Conservation (phyloP, 2,888 invertebrate genomes). For the Drepanosiphum platanoidis region DNA sequence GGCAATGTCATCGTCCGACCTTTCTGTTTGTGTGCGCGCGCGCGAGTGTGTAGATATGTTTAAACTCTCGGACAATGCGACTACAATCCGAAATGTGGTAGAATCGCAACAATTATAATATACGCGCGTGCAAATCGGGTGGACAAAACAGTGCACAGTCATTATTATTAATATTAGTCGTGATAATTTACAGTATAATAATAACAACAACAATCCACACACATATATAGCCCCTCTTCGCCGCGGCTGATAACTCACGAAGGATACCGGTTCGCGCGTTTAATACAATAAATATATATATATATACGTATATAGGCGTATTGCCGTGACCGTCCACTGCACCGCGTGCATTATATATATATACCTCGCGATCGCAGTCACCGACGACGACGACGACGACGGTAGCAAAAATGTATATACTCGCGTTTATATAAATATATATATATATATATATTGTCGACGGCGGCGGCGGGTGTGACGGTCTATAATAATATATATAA, state of each 20-base stretch:
- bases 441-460: too few relatives aligned
- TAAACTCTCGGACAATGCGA: too few relatives aligned
- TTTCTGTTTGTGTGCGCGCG: too few relatives aligned
- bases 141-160: neutral
- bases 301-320: too few relatives aligned
- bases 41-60: too few relatives aligned
- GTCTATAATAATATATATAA: conserved; percentile 36
- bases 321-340: neutral
- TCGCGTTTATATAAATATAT: neutral
- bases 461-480: conserved; percentile 28
- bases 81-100: too few relatives aligned
- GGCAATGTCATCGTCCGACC: too few relatives aligned
- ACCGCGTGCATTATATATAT: neutral
- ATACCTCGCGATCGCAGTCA: conserved; percentile 19
- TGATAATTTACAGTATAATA: conserved; percentile 36
- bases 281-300: too few relatives aligned
- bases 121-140: neutral
- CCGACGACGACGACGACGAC: conserved; percentile 24
- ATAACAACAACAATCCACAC: neutral
- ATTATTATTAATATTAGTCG: conserved; percentile 47
- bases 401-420: conserved; percentile 1
- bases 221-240: too few relatives aligned
- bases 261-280: conserved; percentile 1
- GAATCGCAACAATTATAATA: neutral
- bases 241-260: conserved; percentile 28